These are phyloP conservation scores for Diachrysia chrysitis DNA, from an alignment of 2,888 invertebrate genomes.

Conservation along the genomic window DNA sequence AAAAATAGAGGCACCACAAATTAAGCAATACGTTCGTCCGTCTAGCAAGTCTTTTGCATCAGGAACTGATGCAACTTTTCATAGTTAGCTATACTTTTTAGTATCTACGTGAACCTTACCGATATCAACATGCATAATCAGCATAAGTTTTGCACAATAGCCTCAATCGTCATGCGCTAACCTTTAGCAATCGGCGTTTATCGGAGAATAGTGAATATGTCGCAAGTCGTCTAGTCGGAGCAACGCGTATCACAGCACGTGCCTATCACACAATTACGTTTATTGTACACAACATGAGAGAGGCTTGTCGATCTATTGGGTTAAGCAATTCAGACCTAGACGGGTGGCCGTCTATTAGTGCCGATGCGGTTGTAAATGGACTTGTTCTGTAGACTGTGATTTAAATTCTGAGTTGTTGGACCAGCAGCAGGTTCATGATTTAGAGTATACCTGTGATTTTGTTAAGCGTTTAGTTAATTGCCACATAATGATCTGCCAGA, in stretches of 20 bases:
- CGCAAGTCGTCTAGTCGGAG: slow-evolving; percentile 14
- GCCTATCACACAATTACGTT: slow-evolving; percentile 30
- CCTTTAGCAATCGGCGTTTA: slow-evolving; percentile 35
- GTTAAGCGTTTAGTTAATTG: too few species aligned
- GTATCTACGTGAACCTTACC: not conserved
- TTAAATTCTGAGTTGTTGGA: not conserved
- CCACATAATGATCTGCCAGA: too few species aligned
- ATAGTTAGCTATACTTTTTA: not conserved
- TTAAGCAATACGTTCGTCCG: not conserved
- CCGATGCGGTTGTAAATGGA: not conserved
- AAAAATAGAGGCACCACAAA: too few species aligned
- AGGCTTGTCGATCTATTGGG: not conserved
- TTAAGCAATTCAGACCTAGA: not conserved
- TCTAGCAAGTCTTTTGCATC: not conserved
- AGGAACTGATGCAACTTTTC: not conserved
- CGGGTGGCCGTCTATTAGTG: not conserved
- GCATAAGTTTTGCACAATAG: slow-evolving; percentile 38
- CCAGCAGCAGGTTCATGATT: too few species aligned
- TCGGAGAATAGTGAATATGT: slow-evolving; percentile 31
- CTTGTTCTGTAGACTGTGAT: not conserved
- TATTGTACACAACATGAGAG: slow-evolving; percentile 18
- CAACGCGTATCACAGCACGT: slow-evolving; percentile 36
- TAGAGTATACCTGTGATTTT: too few species aligned
- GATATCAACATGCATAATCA: slow-evolving; percentile 3
- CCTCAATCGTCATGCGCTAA: slow-evolving; percentile 7